Conservation (phyloP, 2,888 invertebrate genomes). For the Rhagophthalmus giganteus region DNA sequence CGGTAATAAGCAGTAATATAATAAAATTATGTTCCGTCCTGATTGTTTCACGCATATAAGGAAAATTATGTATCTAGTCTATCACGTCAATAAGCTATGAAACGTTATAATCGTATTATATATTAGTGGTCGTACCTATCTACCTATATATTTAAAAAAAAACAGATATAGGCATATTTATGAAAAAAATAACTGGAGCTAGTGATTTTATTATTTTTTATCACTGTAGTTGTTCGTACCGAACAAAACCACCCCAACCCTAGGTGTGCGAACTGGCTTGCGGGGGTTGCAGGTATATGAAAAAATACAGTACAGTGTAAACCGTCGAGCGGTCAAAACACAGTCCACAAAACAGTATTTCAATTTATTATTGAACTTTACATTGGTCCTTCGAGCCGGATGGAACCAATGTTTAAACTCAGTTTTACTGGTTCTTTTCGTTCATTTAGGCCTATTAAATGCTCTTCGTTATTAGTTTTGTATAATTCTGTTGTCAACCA, state of each 20-base stretch:
- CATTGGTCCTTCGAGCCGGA: too few relatives aligned
- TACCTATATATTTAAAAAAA: slow-evolving; percentile 35
- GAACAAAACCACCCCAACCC: slow-evolving; percentile 5
- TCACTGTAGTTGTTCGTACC: slow-evolving; percentile 14
- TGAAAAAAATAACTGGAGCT: too few relatives aligned
- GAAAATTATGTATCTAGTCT: slow-evolving; percentile 44
- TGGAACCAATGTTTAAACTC: too few relatives aligned
- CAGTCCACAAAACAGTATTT: slow-evolving; percentile 18
- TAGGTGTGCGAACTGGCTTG: slow-evolving; percentile 14
- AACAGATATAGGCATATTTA: slow-evolving; percentile 34
- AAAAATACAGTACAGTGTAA: slow-evolving; percentile 4
- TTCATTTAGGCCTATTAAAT: too few relatives aligned
- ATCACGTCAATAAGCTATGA: slow-evolving; percentile 45
- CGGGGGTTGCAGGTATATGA: slow-evolving; percentile 18
- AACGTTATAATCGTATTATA: slow-evolving; percentile 48
- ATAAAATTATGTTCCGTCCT: slow-evolving; percentile 35
- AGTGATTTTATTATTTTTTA: too few relatives aligned
- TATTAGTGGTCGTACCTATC: slow-evolving; percentile 24
- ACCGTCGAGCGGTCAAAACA: too few relatives aligned
- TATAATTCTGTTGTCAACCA: too few relatives aligned
- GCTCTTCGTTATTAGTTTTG: too few relatives aligned
- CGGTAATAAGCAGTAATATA: slow-evolving; percentile 45
- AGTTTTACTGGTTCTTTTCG: background rate
- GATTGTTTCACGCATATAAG: slow-evolving; percentile 30
- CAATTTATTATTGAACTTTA: slow-evolving; percentile 2